Percentiles rank a stretch among this genome's conserved stretches.
These are phyloP conservation scores for Pelusios castaneus DNA, from an alignment of 2,113 vertebrate genomes.

Conservation along the genomic window DNA sequence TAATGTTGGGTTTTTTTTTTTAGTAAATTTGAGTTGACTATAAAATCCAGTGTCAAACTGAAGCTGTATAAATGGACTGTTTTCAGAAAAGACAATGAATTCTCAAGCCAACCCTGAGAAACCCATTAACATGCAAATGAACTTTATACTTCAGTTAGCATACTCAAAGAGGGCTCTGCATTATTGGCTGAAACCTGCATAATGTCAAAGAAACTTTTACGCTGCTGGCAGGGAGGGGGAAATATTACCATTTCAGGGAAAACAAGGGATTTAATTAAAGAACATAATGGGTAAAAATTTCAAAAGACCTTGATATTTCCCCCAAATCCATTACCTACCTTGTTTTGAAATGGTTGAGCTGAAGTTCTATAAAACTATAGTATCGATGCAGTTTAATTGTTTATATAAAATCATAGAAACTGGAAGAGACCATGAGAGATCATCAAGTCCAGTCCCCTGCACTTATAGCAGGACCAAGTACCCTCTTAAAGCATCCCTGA, in stretches of 20 bases:
- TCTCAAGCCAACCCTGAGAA: background rate
- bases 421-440: no score
- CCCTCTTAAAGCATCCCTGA: no score
- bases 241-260: background rate
- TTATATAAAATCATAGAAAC: no score
- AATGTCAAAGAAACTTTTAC: background rate
- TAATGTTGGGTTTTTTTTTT: no score
- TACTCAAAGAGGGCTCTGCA: constrained; percentile 28
- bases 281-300: background rate
- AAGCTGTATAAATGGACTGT: background rate
- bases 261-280: background rate
- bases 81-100: constrained; percentile 54
- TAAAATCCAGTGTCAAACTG: background rate
- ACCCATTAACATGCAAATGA: constrained; percentile 62
- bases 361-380: accelerated
- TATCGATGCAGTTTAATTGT: accelerated
- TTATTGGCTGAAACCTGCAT: background rate
- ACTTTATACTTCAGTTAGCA: constrained; percentile 46
- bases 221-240: background rate
- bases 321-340: accelerated
- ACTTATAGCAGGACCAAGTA: no score
- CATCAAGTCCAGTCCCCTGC: no score
- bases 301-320: accelerated
- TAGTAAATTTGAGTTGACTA: background rate
- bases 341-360: background rate